Evolutionary conservation across 2,797 vertebrate genomes (phyloP).

Genomic region (Serranus cabrilla): DNA sequence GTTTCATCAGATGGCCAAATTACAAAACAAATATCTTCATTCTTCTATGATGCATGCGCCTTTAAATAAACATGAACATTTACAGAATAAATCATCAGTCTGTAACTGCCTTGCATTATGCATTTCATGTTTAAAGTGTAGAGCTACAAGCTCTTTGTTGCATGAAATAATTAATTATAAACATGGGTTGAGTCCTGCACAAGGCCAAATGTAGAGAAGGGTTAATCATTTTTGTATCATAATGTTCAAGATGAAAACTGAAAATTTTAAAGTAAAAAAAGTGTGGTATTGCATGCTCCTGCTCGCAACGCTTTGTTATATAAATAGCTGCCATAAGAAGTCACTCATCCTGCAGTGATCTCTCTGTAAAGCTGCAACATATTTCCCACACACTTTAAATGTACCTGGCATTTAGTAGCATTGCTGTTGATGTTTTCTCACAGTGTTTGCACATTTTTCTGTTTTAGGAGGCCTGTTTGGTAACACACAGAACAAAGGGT

Average conservation of each 20-base stretch:
- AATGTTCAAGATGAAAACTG: too few relatives aligned
- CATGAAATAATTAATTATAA: neutral
- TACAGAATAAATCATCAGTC: too few relatives aligned
- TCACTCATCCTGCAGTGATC: neutral
- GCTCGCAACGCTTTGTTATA: conserved; percentile 5
- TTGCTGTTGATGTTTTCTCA: neutral
- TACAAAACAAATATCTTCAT: neutral
- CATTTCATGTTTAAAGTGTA: neutral
- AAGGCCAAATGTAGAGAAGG: neutral
- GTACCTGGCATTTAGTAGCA: neutral
- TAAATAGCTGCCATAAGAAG: conserved; percentile 50
- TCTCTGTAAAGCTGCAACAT: conserved; percentile 4
- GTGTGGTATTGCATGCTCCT: neutral
- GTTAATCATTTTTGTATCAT: too few relatives aligned
- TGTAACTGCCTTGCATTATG: neutral
- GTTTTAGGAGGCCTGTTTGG: conserved; percentile 90
- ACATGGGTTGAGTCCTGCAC: neutral
- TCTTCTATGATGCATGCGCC: neutral
- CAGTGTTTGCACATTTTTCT: conserved; percentile 25
- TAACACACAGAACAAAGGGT: conserved; percentile 95
- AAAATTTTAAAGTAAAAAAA: too few relatives aligned
- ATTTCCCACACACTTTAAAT: conserved; percentile 1
- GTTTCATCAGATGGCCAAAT: neutral
- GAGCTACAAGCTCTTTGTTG: neutral
- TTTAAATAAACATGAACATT: too few relatives aligned